Percentiles rank a stretch among this genome's conserved stretches.
Evolutionary conservation across 2,113 vertebrate species (phyloP).

Genomic region (Oncorhynchus masou): DNA sequence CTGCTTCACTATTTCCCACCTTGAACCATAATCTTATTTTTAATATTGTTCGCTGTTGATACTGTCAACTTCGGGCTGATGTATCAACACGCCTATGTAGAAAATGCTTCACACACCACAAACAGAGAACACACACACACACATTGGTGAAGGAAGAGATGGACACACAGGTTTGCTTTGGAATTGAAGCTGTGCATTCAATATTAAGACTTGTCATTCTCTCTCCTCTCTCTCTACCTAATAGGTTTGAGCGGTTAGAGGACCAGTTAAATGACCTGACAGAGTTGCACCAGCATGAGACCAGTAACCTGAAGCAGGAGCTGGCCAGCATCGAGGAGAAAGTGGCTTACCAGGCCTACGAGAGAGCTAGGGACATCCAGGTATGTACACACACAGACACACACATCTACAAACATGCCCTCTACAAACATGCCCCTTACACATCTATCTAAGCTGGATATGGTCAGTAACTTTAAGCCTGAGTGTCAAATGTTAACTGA

Average conservation of each 20-base stretch:
- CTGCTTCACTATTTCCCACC: no score
- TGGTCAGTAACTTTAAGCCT: neutral
- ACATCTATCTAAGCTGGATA: no score
- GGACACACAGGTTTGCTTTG: no score
- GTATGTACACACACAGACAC: conserved; percentile 59
- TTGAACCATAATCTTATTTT: no score
- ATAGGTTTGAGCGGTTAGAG: conserved; percentile 91
- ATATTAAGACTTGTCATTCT: neutral
- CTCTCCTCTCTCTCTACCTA: neutral
- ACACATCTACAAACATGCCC: neutral
- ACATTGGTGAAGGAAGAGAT: neutral
- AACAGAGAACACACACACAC: neutral
- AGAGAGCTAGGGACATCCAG: conserved; percentile 91
- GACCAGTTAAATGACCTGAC: conserved; percentile 96
- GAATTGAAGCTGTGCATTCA: no score
- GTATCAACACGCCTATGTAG: conserved; percentile 6
- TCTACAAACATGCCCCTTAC: no score
- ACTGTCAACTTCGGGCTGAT: conserved; percentile 41
- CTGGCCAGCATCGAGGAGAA: conserved; percentile 97
- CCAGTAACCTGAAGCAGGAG: conserved; percentile 92
- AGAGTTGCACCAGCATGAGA: conserved; percentile 95
- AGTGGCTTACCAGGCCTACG: conserved; percentile 93
- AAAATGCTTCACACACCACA: conserved; percentile 29
- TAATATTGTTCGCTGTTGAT: conserved; percentile 30
- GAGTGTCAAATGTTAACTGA: neutral